Percentiles rank a stretch among this genome's conserved stretches.
Conservation (phyloP, 2,113 vertebrate genomes). For the Anser cygnoides region DNA sequence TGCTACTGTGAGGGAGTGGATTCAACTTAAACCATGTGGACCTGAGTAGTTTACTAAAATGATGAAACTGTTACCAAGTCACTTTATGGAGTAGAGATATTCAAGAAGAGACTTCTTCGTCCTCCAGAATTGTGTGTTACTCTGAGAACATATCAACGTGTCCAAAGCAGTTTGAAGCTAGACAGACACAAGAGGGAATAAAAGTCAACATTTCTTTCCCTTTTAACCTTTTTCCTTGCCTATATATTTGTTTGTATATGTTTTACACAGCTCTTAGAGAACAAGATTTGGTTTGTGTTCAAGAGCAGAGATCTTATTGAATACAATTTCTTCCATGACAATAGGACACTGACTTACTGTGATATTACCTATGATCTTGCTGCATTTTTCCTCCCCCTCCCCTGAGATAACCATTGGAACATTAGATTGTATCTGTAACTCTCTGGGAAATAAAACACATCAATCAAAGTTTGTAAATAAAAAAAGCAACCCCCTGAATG, state of each 20-base stretch:
- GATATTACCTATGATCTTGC: background rate
- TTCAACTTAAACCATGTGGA: background rate
- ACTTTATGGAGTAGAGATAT: background rate
- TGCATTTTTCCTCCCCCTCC: fast-evolving
- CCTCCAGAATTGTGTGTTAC: background rate
- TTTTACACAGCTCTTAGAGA: background rate
- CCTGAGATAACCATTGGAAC: background rate
- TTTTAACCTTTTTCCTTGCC: background rate
- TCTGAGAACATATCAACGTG: background rate
- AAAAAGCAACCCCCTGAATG: background rate
- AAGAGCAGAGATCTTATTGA: background rate
- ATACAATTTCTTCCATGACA: background rate
- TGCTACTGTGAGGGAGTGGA: background rate
- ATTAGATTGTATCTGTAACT: background rate
- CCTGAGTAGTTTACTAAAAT: background rate
- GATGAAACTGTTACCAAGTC: background rate
- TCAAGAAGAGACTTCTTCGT: background rate
- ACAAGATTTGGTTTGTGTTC: too few species aligned
- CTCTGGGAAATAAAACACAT: background rate
- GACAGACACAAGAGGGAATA: background rate
- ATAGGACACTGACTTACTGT: background rate
- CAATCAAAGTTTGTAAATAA: background rate
- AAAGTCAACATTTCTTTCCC: background rate
- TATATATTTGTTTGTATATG: background rate
- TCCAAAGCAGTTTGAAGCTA: background rate